phyloP scores from a whole-genome alignment of 2,888 invertebrate species.

The Ditula angustiorana region DNA sequence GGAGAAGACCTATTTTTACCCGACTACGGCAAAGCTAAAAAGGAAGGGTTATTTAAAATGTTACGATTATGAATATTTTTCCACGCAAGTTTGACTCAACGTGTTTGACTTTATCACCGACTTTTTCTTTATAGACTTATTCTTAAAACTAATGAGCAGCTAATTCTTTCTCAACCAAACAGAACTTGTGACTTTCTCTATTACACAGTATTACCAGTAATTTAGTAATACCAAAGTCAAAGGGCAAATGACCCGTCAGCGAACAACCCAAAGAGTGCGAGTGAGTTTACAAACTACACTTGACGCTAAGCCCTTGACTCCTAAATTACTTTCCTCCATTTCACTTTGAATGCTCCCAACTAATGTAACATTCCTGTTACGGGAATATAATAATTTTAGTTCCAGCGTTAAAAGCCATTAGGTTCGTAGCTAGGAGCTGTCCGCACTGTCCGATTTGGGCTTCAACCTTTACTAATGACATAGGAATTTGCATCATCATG shows the following conservation, averaged over 20 bases:
- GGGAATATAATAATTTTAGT: constrained; percentile 11
- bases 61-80: too few relatives aligned
- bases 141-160: too few relatives aligned
- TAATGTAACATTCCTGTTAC: constrained; percentile 13
- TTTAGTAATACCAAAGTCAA: neutral
- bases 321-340: constrained; percentile 21
- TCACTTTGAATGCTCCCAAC: constrained; percentile 5
- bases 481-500: constrained; percentile 19
- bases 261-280: neutral
- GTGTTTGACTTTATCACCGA: too few relatives aligned
- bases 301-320: constrained; percentile 1
- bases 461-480: constrained; percentile 20
- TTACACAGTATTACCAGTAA: neutral
- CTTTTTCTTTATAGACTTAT: too few relatives aligned
- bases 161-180: too few relatives aligned
- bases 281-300: constrained; percentile 1
- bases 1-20: too few relatives aligned
- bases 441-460: neutral
- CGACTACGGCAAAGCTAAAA: too few relatives aligned
- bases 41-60: too few relatives aligned
- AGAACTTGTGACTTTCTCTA: too few relatives aligned
- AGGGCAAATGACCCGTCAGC: neutral
- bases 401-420: neutral
- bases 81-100: too few relatives aligned
- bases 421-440: neutral